Evolutionary conservation across 2,888 invertebrate genomes (phyloP), one percentile per base, ranked within the genome.

Genomic region (Cataglyphis cursor): DNA sequence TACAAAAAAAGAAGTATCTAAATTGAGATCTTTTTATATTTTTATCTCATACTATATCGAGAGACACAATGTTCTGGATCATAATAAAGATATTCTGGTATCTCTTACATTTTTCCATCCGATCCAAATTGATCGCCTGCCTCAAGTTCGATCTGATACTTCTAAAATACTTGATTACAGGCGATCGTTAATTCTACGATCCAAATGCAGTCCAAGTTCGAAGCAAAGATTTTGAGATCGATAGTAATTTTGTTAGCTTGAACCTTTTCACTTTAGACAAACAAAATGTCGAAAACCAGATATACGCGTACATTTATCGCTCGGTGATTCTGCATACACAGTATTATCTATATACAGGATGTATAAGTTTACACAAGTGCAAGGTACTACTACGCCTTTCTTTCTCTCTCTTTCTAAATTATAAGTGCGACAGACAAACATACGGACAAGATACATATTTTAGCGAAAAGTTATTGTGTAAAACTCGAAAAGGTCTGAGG

Each of bases 401-500:
- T 12, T 62, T n/a, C 31, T 38, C 66, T 59, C 28, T 54, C 76
- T 66, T 48, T 76, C 38, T 31, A 59, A 72, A 72, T 80, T 44
- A 80, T 59, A 68, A 62, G 28, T 68, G 80, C 65, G 44, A 61
- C 48, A 61, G 51, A 80, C 51, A 65, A 65, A 75, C 48, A 51
- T 51, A 51, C 51, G 65, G 83, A 85, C 41, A 31, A 54, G 70
- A 76, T 62, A 74, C 73, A 70, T 35, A 44, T 31, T 15, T 31
- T 68, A 68, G 38, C 64, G 81, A 76, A 78, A 66, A 74, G 65
- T 62, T 74, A 81, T 82, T 66, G 76, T 73, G 64, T 72, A 28
- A 83, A 76, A 85, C 75, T 85, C 73, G 84, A 82, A 73, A 59
- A 83, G 85, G 88, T 91, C 93, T 92, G 93, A 93, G 93, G 92